Evolutionary conservation across 2,888 invertebrate genomes (phyloP), one percentile per base, ranked within the genome.

Genomic region (Pammene aurita): DNA sequence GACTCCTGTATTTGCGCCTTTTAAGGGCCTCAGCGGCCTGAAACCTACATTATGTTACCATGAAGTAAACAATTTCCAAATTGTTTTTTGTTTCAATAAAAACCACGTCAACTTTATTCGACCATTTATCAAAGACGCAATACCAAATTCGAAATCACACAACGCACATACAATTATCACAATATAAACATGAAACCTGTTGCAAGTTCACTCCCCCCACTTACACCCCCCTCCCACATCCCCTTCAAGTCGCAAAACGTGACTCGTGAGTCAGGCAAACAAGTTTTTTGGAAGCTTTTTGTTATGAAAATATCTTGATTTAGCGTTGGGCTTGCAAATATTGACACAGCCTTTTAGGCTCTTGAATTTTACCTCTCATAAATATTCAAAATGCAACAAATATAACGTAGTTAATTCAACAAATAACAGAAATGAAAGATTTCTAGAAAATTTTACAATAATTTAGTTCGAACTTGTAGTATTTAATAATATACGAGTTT

Each of bases 191-290:
- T 14, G 26, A 67, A 71, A 73, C 73, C 73, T 71, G 73, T 73
- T 73, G 71, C 67, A 67, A 64, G 55, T 66, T 46, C 65, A 56
- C 48, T 64, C 63, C 69, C 66, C 61, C 64, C 56, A 42, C 48
- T 42, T n/a, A 54, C 26, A 26, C 26, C 44, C 42, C 18, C 41
- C 14, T 66, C 46, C 54, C 54, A 34, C 34, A 34, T 14, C 54
- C 64, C 46, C 34, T 34, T 54, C 26, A 55, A 65, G 52, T 58
- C 66, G 55, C 64, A 2, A 65, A 67, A 72, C 72, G 61, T 70
- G 71, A 57, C 66, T 64, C 48, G n/a, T n/a, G n/a, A 55, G 67
- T 56, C 71, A 68, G 62, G 72, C 69, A 72, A 74, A 74, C 74
- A 74, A 74, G 72, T 68, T 68, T 67, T 62, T 68, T 64, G 57